phyloP scores from a whole-genome alignment of 2,797 vertebrate species.

The Uromys caudimaculatus region DNA sequence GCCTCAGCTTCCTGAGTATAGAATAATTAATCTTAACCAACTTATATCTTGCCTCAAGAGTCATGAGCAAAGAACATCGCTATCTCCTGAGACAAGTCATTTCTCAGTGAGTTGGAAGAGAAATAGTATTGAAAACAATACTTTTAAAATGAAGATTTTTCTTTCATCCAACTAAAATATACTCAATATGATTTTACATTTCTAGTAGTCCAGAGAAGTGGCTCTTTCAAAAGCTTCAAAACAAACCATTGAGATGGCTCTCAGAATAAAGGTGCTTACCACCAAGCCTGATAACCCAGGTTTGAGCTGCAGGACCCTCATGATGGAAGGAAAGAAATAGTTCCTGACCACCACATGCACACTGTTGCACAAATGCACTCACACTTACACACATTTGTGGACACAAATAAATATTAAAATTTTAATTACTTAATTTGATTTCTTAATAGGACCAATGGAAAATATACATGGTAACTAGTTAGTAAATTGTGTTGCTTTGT shows the following conservation, averaged over 20 bases:
- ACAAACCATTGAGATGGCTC: not conserved
- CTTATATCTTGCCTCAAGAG: not conserved
- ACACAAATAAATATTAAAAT: not conserved
- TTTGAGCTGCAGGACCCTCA: not conserved
- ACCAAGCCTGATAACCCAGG: not conserved
- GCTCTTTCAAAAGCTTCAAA: constrained; percentile 46
- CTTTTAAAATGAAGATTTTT: constrained; percentile 35
- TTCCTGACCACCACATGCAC: not conserved
- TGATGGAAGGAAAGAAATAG: not conserved
- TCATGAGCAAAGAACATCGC: not conserved
- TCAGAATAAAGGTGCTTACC: not conserved
- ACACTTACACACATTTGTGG: not conserved
- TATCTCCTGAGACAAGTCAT: not conserved
- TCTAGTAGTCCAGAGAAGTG: constrained; percentile 10
- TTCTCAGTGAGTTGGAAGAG: not conserved
- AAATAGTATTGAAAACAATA: not conserved
- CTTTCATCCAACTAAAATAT: not conserved
- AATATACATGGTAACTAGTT: not conserved
- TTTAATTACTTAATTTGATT: constrained; percentile 49
- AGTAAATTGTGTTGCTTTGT: constrained; percentile 21
- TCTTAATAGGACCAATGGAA: not conserved
- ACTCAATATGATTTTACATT: constrained; percentile 34
- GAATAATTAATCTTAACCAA: constrained; percentile 22
- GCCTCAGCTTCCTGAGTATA: not conserved
- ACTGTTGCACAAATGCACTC: no score